Evolutionary conservation across 2,113 vertebrate genomes (phyloP).

Genomic region (Mirza zaza): DNA sequence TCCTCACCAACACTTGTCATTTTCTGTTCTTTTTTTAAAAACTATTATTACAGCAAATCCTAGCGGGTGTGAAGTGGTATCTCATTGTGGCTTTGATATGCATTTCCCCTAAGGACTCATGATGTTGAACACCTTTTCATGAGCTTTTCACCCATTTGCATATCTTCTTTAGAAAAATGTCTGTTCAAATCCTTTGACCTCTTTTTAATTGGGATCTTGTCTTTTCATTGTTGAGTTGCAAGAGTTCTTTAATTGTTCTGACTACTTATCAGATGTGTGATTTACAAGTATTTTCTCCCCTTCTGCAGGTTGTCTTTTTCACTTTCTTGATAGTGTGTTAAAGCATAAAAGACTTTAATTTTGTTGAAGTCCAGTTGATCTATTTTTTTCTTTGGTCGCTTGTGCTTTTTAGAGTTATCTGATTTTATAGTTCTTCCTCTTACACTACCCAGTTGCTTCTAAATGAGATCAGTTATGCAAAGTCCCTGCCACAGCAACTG

Average conservation of each 20-base stretch:
- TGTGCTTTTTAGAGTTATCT: conserved; percentile 29
- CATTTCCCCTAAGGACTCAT: background rate
- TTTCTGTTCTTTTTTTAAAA: background rate
- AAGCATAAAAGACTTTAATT: conserved; percentile 7
- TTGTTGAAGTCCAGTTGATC: background rate
- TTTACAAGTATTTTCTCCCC: conserved; percentile 10
- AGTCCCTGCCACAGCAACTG: conserved; percentile 58
- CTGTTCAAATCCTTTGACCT: background rate
- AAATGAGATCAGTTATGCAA: conserved; percentile 67
- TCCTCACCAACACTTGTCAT: background rate
- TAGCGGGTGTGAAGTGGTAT: background rate
- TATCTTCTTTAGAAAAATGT: background rate
- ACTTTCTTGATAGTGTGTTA: background rate
- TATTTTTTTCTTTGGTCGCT: conserved; percentile 25
- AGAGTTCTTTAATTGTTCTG: background rate
- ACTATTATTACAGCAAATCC: background rate
- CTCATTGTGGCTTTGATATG: background rate
- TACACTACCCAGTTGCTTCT: conserved; percentile 44
- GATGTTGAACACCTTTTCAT: background rate
- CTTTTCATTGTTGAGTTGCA: background rate
- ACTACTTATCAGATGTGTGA: background rate
- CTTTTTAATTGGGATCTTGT: background rate
- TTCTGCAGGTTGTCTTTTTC: background rate
- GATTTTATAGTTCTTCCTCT: conserved; percentile 47
- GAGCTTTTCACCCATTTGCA: background rate